Evolutionary conservation across 2,113 vertebrate species (phyloP).

Genomic region (Sakesphorus luctuosus): DNA sequence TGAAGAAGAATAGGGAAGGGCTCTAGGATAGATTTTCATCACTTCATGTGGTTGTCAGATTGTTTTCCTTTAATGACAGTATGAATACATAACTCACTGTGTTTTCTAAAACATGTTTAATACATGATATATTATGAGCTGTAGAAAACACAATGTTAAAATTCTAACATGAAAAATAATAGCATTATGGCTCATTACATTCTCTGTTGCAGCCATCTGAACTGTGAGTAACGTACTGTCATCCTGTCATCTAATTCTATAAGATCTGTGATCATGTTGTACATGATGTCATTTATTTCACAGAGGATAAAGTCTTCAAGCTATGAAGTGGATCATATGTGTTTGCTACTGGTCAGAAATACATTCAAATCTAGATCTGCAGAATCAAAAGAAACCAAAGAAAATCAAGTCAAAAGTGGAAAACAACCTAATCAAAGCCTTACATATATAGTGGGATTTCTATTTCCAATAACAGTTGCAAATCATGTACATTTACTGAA

Average conservation of each 20-base stretch:
- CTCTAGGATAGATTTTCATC: constrained; percentile 27
- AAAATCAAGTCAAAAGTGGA: not conserved
- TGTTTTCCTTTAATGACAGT: constrained; percentile 53
- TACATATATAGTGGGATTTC: not conserved
- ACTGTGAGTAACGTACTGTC: constrained; percentile 71
- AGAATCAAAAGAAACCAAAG: not conserved
- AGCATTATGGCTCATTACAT: constrained; percentile 74
- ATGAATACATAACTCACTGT: constrained; percentile 47
- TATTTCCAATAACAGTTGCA: not conserved
- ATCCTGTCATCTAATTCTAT: constrained; percentile 57
- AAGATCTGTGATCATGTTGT: constrained; percentile 63
- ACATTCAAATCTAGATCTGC: not conserved
- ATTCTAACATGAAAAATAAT: constrained; percentile 76
- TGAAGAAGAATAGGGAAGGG: not conserved
- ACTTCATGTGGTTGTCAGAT: constrained; percentile 27
- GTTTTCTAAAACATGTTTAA: constrained; percentile 69
- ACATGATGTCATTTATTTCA: constrained; percentile 64
- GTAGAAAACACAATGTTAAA: constrained; percentile 72
- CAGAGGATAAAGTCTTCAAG: constrained; percentile 6
- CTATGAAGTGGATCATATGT: constrained; percentile 11
- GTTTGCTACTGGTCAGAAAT: constrained; percentile 30
- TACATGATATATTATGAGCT: constrained; percentile 71
- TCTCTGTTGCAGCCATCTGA: constrained; percentile 61
- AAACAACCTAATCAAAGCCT: not conserved
- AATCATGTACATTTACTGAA: not conserved